These are phyloP conservation scores for Stramonita haemastoma DNA, from an alignment of 2,888 invertebrate species.

Conservation along the genomic window DNA sequence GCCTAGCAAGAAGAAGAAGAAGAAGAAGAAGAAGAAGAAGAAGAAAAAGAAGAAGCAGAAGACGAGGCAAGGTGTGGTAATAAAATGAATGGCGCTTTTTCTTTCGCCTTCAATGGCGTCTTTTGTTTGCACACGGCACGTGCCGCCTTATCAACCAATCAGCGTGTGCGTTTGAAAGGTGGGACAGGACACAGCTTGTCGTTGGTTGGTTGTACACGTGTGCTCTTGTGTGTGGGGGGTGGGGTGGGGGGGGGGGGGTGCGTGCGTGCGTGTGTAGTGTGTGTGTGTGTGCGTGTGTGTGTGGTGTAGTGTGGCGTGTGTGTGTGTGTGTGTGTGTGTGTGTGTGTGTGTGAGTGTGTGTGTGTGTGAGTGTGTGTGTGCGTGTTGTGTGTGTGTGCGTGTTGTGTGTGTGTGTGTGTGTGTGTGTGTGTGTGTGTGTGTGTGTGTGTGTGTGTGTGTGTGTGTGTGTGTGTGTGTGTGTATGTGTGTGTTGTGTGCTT, in stretches of 20 bases:
- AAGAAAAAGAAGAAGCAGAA: no score
- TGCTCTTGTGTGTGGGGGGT: neutral
- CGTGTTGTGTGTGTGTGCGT: neutral
- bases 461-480: neutral
- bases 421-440: conserved; percentile 6
- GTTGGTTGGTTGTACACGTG: neutral
- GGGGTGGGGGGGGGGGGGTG: no score
- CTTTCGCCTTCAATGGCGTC: neutral
- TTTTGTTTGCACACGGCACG: neutral
- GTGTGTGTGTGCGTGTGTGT: neutral
- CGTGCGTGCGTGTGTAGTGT: neutral
- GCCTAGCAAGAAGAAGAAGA: no score
- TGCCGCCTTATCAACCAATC: conserved; percentile 4
- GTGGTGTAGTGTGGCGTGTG: neutral
- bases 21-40: no score
- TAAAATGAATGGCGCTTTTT: neutral
- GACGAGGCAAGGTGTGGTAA: no score
- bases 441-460: neutral
- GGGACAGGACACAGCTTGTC: neutral
- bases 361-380: neutral
- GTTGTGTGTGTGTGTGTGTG: neutral
- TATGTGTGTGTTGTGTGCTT: neutral
- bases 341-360: neutral
- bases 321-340: neutral
- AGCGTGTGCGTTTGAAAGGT: conserved; percentile 3